Conservation (phyloP, 2,888 invertebrate genomes). For the Lissonota sp. region DNA sequence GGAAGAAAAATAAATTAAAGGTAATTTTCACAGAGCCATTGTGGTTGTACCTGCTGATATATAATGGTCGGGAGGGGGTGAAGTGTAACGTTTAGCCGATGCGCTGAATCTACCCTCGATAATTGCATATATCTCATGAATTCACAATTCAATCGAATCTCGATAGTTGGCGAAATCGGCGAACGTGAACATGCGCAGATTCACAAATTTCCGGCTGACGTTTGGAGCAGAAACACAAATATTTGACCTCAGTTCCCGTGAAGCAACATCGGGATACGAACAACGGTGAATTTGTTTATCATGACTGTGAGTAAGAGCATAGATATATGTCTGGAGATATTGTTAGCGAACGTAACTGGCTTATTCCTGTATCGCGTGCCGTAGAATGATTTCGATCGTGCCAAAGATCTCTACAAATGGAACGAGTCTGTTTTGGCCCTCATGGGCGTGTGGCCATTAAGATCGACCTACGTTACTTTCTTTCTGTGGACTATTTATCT, state of each 20-base stretch:
- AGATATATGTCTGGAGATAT: neutral
- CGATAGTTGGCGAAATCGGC: neutral
- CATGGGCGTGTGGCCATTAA: conserved; percentile 50
- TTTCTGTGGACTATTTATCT: conserved; percentile 18
- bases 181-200: neutral
- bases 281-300: neutral
- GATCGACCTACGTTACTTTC: conserved; percentile 23
- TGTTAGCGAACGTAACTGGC: too few relatives aligned
- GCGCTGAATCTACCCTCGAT: neutral
- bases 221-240: neutral
- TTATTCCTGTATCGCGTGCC: neutral
- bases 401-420: conserved; percentile 46
- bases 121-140: neutral
- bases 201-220: neutral
- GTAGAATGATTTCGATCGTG: conserved; percentile 23
- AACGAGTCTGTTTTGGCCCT: conserved; percentile 44
- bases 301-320: conserved; percentile 4
- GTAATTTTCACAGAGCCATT: neutral
- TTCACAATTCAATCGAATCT: neutral
- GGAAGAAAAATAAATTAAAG: neutral
- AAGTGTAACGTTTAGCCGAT: neutral
- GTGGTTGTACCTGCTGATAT: neutral
- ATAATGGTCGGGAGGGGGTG: conserved; percentile 1
- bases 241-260: neutral
- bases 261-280: neutral